Evolutionary conservation across 2,888 invertebrate genomes (phyloP).

Genomic region (Caenorhabditis auriculariae): DNA sequence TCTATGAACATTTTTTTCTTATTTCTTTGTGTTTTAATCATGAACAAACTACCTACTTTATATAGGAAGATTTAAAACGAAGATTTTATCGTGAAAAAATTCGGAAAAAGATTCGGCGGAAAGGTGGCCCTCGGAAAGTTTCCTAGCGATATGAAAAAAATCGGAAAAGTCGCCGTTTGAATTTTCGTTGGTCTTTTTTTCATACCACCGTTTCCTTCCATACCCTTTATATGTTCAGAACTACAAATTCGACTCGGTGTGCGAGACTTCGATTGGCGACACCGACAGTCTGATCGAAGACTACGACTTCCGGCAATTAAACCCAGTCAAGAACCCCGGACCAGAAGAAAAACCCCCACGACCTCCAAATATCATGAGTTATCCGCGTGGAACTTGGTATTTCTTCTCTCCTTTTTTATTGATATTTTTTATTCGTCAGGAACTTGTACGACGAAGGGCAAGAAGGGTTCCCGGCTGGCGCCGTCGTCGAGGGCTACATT

Average conservation of each 20-base stretch:
- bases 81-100: no score
- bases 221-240: constrained; percentile 2
- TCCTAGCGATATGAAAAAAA: no score
- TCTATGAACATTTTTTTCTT: no score
- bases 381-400: background rate
- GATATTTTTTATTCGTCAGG: background rate
- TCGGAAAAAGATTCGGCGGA: no score
- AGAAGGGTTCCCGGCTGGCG: constrained; percentile 5
- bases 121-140: no score
- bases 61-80: no score
- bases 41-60: no score
- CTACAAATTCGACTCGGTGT: constrained; percentile 24
- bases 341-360: background rate
- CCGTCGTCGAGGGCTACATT: constrained; percentile 32
- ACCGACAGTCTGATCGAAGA: background rate
- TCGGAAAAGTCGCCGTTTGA: no score
- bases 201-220: background rate
- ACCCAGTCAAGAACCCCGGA: background rate
- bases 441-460: background rate
- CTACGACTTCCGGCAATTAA: background rate
- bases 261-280: constrained; percentile 4
- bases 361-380: background rate
- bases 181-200: no score
- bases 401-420: background rate
- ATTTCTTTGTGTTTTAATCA: no score